Evolutionary conservation across 2,797 vertebrate species (phyloP).

Genomic region (Eulemur coronatus): DNA sequence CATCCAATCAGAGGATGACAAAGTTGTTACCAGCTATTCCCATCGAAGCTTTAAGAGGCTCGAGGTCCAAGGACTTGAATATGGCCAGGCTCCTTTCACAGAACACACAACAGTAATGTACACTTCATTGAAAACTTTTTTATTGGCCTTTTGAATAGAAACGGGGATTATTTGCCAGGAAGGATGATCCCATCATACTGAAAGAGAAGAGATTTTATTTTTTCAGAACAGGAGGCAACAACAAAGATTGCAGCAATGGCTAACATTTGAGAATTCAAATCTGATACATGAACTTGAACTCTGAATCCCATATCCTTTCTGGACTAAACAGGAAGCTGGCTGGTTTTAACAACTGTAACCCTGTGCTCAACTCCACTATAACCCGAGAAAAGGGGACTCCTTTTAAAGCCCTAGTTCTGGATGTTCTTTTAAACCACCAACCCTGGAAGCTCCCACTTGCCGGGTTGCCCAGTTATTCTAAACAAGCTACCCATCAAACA

Average conservation of each 20-base stretch:
- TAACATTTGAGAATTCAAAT: constrained; percentile 8
- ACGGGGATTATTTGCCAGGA: constrained; percentile 94
- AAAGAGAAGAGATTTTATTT: constrained; percentile 72
- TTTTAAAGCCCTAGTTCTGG: neutral
- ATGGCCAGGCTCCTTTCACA: constrained; percentile 63
- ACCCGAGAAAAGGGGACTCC: neutral
- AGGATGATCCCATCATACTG: constrained; percentile 99
- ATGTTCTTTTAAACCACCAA: constrained; percentile 5
- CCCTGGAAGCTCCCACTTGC: neutral
- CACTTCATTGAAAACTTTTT: constrained; percentile 75
- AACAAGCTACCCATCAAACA: neutral
- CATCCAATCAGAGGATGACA: neutral
- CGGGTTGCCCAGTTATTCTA: neutral
- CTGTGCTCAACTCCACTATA: neutral
- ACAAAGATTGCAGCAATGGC: neutral
- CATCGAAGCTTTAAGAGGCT: constrained; percentile 44
- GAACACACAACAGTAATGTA: constrained; percentile 68
- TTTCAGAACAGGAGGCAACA: constrained; percentile 44
- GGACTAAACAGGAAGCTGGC: neutral
- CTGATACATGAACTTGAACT: neutral
- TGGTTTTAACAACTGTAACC: neutral
- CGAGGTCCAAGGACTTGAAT: constrained; percentile 51
- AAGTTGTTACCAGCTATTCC: constrained; percentile 52
- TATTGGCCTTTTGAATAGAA: constrained; percentile 83
- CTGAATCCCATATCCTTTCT: neutral